Evolutionary conservation across 1,140 invertebrate genomes (phyloP), one percentile per base, ranked within the genome.

Genomic region (Saccostrea echinata): DNA sequence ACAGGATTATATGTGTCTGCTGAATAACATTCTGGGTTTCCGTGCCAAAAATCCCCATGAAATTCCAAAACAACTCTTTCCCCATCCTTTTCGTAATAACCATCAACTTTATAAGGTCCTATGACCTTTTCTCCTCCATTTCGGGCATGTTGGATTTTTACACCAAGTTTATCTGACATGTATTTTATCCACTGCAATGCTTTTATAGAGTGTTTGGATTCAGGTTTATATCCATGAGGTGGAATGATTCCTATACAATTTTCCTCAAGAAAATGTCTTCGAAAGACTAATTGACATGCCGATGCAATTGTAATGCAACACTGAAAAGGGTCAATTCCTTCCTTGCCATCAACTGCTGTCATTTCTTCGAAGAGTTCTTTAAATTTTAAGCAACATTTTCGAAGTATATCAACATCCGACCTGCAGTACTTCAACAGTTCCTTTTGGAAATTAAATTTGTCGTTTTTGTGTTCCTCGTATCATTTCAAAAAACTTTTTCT

Each of bases 41-140:
- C 90, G 76, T 92, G 92, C 85, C 89, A 92, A 24, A 89, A 87
- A 86, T 87, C 88, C 30, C 91, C 90, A 24, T 91, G 68, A 68
- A 90, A 92, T 88, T 92, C 88, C 24, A 86, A 88, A 76, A 88
- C 86, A 21, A 76, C 71, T 51, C 87, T 90, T 13, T 76, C 61
- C 24, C 52, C 51, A 52, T 64, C 30, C 51, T 85, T 21, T 86
- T 88, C 64, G 43, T 55, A 43, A 53, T 88, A 91, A 2, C 87
- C 85, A 71, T 91, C 88, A n/a, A 88, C 84, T 57, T 82, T 86
- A 53, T 91, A 91, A 9, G 64, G 76, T 3, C 86, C 86, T 30
- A 84, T 89, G 3, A 57, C 33, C 33, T 84, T 86, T 27, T 91
- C 88, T 3, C 86, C 86, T 3, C 64, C 53, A 76, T 90, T 91